Percentiles rank a stretch among this genome's conserved stretches.
Evolutionary conservation across 30 jellyfish, hydroid and myxozoan species (phyloP).

Genomic region (Turritopsis dohrnii): DNA sequence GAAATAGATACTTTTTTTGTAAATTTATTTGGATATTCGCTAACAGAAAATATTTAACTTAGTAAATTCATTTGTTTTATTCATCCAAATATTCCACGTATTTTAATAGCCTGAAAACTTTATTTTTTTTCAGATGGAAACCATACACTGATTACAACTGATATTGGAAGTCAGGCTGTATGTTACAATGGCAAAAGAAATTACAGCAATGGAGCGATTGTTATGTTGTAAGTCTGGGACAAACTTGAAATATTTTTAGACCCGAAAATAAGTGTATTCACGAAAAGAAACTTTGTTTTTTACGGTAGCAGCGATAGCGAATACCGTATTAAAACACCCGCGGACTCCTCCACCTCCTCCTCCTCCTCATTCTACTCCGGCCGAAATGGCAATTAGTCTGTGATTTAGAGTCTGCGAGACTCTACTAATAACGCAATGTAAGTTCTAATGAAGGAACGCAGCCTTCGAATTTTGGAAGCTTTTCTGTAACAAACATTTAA

Average conservation of each 20-base stretch:
- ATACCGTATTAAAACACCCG: too few species aligned
- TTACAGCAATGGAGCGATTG: neutral
- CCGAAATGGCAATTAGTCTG: too few species aligned
- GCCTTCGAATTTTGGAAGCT: too few species aligned
- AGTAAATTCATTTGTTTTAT: neutral
- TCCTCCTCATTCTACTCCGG: too few species aligned
- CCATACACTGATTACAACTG: neutral
- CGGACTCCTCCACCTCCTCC: too few species aligned
- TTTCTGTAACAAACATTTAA: too few species aligned
- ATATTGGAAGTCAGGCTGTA: neutral
- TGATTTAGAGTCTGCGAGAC: too few species aligned
- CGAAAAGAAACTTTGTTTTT: too few species aligned
- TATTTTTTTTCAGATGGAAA: neutral
- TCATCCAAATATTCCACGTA: neutral
- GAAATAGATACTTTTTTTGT: neutral
- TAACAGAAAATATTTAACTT: neutral
- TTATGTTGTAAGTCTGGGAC: neutral
- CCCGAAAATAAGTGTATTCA: neutral
- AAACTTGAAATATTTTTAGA: neutral
- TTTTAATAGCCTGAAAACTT: neutral
- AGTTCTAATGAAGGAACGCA: too few species aligned
- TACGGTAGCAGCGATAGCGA: too few species aligned
- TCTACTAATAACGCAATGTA: too few species aligned
- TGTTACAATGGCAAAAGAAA: neutral
- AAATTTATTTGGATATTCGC: too few species aligned